Conservation (phyloP, 2,888 invertebrate species). For the Polyommatus icarus region DNA sequence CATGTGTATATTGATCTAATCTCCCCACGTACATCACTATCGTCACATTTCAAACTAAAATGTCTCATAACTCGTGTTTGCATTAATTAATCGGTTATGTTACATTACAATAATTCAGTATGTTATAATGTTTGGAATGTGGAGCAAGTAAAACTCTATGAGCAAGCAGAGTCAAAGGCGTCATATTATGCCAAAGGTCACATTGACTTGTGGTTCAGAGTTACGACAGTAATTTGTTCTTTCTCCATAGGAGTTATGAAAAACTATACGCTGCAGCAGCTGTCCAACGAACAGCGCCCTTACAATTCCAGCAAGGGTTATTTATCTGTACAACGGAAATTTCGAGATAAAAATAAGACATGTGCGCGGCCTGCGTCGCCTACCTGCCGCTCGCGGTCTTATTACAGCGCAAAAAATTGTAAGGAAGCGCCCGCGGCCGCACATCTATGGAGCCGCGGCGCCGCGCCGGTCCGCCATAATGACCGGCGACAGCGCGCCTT, state of each 20-base stretch:
- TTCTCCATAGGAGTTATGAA: neutral
- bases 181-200: neutral
- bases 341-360: conserved; percentile 4
- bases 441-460: conserved; percentile 76
- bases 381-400: conserved; percentile 71
- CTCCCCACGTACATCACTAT: neutral
- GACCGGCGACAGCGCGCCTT: conserved; percentile 40
- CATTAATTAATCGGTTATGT: too few species aligned
- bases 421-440: conserved; percentile 60
- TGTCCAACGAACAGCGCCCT: neutral
- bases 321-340: conserved; percentile 10
- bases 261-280: neutral
- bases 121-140: neutral
- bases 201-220: too few species aligned
- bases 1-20: conserved; percentile 5
- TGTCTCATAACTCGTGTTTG: too few species aligned
- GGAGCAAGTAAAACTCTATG: neutral
- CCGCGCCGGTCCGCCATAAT: conserved; percentile 49
- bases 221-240: too few species aligned
- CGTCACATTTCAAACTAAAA: neutral
- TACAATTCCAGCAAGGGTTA: neutral
- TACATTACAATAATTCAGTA: neutral
- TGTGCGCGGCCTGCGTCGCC: conserved; percentile 35
- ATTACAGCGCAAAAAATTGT: conserved; percentile 70
- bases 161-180: too few species aligned